Percentiles rank a stretch among this genome's conserved stretches.
These are phyloP conservation scores for Pangasius macronema DNA, from an alignment of 2,797 vertebrate genomes.

Conservation along the genomic window DNA sequence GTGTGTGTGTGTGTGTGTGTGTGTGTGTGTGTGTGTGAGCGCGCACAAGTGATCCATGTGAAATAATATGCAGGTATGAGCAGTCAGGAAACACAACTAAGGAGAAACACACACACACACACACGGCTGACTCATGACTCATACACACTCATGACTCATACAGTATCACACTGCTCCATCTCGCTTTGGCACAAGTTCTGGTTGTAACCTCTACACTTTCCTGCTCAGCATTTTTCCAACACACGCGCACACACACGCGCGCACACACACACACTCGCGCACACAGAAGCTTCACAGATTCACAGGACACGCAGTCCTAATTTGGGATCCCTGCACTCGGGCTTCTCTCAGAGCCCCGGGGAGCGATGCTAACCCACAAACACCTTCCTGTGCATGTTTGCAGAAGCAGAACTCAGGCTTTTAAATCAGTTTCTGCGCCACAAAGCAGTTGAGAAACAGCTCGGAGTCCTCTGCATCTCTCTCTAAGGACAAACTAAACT, in stretches of 20 bases:
- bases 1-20: not conserved
- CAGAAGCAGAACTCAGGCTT: not conserved
- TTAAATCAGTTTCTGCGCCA: not conserved
- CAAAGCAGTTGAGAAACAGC: not conserved
- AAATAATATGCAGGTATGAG: not conserved
- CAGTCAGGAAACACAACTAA: not conserved
- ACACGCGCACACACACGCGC: not conserved
- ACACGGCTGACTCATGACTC: not conserved
- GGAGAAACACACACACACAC: slow-evolving; percentile 32
- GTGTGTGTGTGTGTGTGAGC: not conserved
- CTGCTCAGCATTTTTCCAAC: not conserved
- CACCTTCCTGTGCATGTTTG: not conserved
- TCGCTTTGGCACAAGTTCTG: not conserved
- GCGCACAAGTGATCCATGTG: not conserved
- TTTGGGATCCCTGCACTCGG: not conserved
- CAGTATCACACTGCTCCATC: not conserved
- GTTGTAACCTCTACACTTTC: not conserved
- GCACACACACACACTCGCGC: slow-evolving; percentile 6
- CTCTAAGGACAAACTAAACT: not conserved
- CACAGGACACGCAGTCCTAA: slow-evolving; percentile 4
- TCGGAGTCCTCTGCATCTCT: too few relatives aligned
- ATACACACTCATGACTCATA: not conserved
- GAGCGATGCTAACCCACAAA: not conserved
- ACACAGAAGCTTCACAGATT: not conserved
- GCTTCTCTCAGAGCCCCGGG: not conserved